Percentiles rank a stretch among this genome's conserved stretches.
Evolutionary conservation across 2,113 vertebrate genomes (phyloP).

Genomic region (Silurus glanis): DNA sequence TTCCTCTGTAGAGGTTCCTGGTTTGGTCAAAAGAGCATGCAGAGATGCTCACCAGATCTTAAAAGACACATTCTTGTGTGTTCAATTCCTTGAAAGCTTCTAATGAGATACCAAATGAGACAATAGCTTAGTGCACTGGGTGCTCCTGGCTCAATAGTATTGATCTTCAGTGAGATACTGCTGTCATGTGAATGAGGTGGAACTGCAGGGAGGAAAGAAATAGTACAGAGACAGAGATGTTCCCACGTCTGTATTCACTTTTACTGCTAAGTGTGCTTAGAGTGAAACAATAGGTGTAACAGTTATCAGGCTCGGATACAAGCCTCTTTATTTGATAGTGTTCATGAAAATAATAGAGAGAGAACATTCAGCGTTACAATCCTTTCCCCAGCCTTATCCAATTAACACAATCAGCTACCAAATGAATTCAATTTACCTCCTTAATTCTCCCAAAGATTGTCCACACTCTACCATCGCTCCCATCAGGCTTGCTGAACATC

Average conservation of each 20-base stretch:
- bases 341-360: background rate
- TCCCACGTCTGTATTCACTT: constrained; percentile 12
- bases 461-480: background rate
- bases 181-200: constrained; percentile 70
- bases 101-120: constrained; percentile 73
- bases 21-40: background rate
- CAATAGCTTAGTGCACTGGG: constrained; percentile 75
- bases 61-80: constrained; percentile 25
- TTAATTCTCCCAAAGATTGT: background rate
- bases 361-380: background rate
- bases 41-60: constrained; percentile 17
- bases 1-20: background rate
- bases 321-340: background rate
- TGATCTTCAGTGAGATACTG: constrained; percentile 60
- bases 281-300: background rate
- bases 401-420: background rate
- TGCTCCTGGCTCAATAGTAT: constrained; percentile 67
- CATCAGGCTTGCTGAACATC: background rate
- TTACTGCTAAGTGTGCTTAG: constrained; percentile 13
- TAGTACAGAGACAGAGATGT: constrained; percentile 20
- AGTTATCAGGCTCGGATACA: background rate
- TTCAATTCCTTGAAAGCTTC: constrained; percentile 55
- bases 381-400: background rate
- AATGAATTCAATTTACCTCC: background rate
- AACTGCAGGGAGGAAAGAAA: constrained; percentile 57